Conservation (phyloP, 2,113 vertebrate genomes). For the Chelonoidis abingdonii region DNA sequence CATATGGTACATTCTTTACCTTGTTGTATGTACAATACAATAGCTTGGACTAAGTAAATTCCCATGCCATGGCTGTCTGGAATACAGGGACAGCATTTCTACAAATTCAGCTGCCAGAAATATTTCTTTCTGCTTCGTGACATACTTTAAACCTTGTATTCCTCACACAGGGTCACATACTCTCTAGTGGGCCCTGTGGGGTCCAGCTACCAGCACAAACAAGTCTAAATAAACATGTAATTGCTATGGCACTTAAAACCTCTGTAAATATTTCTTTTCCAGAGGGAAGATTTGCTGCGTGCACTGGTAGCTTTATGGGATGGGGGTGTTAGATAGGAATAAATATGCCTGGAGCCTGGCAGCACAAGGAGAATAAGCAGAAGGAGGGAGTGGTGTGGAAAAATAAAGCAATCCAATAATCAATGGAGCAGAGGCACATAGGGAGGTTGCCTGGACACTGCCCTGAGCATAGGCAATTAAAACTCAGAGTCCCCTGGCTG, state of each 20-base stretch:
- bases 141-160: neutral
- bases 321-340: neutral
- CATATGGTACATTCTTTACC: neutral
- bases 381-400: neutral
- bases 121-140: neutral
- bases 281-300: neutral
- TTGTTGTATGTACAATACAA: neutral
- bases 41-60: neutral
- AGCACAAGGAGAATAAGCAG: neutral
- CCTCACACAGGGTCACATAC: neutral
- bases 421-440: neutral
- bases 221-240: neutral
- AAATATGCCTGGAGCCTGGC: neutral
- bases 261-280: neutral
- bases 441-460: neutral
- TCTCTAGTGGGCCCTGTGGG: neutral
- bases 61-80: neutral
- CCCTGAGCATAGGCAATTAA: neutral
- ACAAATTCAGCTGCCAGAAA: neutral
- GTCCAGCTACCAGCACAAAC: rapidly evolving
- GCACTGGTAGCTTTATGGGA: neutral
- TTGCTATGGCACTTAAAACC: neutral
- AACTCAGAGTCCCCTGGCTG: neutral
- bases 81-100: neutral
- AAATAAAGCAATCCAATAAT: neutral